Conservation (phyloP, 1,140 invertebrate species). For the Zaprionus ornatus region DNA sequence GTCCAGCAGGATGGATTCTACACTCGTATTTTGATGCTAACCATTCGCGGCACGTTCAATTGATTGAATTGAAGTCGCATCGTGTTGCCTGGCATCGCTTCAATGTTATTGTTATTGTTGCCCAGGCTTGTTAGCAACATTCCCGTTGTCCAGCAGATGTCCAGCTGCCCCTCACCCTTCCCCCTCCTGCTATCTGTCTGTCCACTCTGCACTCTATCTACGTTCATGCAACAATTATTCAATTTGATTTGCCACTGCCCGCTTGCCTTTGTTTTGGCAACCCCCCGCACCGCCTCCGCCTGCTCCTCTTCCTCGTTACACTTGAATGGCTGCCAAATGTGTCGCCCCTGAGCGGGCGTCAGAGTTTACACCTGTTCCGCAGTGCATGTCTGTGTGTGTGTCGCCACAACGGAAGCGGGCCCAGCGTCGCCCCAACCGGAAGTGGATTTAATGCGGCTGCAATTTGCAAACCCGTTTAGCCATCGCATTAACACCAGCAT, state of each 20-base stretch:
- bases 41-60: slow-evolving; percentile 80
- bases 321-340: slow-evolving; percentile 78
- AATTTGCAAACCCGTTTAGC: slow-evolving; percentile 63
- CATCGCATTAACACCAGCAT: slow-evolving; percentile 58
- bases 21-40: slow-evolving; percentile 66
- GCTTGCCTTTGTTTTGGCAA: slow-evolving; percentile 15
- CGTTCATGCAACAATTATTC: slow-evolving; percentile 73
- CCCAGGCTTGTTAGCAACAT: slow-evolving; percentile 58
- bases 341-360: slow-evolving; percentile 67
- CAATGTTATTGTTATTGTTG: slow-evolving; percentile 63
- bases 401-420: slow-evolving; percentile 51
- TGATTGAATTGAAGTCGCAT: slow-evolving; percentile 79
- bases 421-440: slow-evolving; percentile 47
- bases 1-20: background rate
- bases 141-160: slow-evolving; percentile 39
- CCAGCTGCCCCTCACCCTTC: slow-evolving; percentile 11
- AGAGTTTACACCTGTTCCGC: slow-evolving; percentile 69
- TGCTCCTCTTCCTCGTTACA: slow-evolving; percentile 46
- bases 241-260: slow-evolving; percentile 70
- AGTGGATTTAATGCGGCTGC: slow-evolving; percentile 75
- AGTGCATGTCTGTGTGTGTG: slow-evolving; percentile 33
- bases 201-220: slow-evolving; percentile 1
- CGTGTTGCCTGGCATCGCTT: slow-evolving; percentile 37
- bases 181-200: slow-evolving; percentile 6
- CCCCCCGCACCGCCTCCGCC: slow-evolving; percentile 11